Conservation (phyloP, 1,140 invertebrate genomes). For the Halotydeus destructor region DNA sequence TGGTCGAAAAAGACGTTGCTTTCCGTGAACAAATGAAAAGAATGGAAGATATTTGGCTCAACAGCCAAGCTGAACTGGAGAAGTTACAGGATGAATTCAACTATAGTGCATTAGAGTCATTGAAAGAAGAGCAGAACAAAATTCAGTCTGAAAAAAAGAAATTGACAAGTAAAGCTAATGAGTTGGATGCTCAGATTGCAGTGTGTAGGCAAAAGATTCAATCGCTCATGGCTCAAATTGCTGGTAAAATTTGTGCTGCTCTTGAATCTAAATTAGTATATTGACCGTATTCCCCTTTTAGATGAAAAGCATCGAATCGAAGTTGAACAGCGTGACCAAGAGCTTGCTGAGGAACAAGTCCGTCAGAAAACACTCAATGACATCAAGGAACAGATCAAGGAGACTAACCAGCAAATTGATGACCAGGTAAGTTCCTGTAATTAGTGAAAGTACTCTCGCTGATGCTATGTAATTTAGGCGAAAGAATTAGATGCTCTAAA, state of each 20-base stretch:
- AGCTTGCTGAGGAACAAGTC: constrained; percentile 29
- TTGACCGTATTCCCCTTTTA: not conserved
- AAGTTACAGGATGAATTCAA: constrained; percentile 30
- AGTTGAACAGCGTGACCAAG: constrained; percentile 38
- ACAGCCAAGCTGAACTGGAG: constrained; percentile 40
- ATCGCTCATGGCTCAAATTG: constrained; percentile 19
- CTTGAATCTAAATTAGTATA: too few relatives aligned
- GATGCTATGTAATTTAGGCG: constrained; percentile 10
- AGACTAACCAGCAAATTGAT: too few relatives aligned
- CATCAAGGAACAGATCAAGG: constrained; percentile 54
- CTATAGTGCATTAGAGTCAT: constrained; percentile 62
- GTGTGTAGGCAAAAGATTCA: constrained; percentile 67
- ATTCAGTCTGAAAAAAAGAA: constrained; percentile 11
- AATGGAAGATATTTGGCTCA: constrained; percentile 7
- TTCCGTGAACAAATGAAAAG: constrained; percentile 29
- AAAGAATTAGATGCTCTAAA: constrained; percentile 13
- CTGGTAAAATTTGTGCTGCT: constrained; percentile 15
- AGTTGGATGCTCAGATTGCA: constrained; percentile 64
- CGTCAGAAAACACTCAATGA: constrained; percentile 37
- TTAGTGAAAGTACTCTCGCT: constrained; percentile 10
- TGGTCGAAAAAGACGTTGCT: too few relatives aligned
- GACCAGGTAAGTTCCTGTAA: too few relatives aligned
- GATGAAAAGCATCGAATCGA: constrained; percentile 17
- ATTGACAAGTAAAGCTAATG: constrained; percentile 35
- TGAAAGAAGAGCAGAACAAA: constrained; percentile 37